A percentile compares a stretch with the other conserved stretches of the same genome.
These are phyloP conservation scores for Agriotes lineatus DNA, from an alignment of 2,888 invertebrate species.

Conservation along the genomic window DNA sequence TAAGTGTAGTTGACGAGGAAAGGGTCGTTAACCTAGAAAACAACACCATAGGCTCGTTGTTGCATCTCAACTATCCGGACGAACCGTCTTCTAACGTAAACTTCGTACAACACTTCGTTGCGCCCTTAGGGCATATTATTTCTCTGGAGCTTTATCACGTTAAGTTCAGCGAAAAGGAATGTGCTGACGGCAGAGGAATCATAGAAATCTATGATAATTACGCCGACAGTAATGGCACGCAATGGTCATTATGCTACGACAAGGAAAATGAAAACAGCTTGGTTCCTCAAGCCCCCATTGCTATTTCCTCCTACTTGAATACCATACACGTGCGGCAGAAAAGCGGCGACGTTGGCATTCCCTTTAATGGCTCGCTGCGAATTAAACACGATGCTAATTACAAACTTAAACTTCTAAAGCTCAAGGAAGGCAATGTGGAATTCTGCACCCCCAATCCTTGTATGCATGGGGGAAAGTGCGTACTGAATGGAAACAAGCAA, in stretches of 20 bases:
- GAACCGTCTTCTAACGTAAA: conserved; percentile 68
- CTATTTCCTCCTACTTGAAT: conserved; percentile 78
- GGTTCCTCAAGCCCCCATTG: conserved; percentile 64
- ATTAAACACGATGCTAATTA: conserved; percentile 76
- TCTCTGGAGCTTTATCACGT: conserved; percentile 68
- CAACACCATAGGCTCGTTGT: conserved; percentile 66
- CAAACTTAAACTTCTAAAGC: conserved; percentile 73
- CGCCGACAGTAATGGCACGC: conserved; percentile 78
- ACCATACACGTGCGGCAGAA: conserved; percentile 73
- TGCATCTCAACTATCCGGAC: conserved; percentile 73
- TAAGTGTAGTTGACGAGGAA: conserved; percentile 62
- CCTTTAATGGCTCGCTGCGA: conserved; percentile 73
- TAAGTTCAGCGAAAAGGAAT: conserved; percentile 64
- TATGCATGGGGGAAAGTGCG: conserved; percentile 77
- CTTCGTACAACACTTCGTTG: conserved; percentile 70
- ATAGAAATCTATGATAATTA: conserved; percentile 74
- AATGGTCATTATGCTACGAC: conserved; percentile 75
- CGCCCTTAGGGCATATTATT: conserved; percentile 69
- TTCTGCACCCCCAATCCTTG: conserved; percentile 83
- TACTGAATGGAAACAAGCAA: conserved; percentile 70
- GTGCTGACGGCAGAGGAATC: conserved; percentile 51
- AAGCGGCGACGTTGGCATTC: conserved; percentile 65
- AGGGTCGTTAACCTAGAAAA: conserved; percentile 66
- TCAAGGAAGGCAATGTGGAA: conserved; percentile 73
- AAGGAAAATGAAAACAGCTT: conserved; percentile 58